These are phyloP conservation scores for Flabesymbios commensalis DNA, from an alignment of 2,888 invertebrate species.

Conservation along the genomic window DNA sequence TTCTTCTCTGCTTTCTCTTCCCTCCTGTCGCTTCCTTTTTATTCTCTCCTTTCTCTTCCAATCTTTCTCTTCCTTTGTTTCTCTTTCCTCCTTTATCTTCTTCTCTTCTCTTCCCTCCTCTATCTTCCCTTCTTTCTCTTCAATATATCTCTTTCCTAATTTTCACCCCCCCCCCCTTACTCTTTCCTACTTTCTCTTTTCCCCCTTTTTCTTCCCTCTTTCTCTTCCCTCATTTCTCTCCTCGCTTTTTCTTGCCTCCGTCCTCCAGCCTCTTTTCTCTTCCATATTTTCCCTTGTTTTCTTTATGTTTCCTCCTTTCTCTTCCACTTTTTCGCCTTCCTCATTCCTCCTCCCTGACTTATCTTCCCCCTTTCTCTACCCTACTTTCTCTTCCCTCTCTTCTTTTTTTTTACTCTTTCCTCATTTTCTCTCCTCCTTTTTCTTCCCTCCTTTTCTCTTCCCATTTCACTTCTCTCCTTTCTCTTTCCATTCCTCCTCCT, in stretches of 20 bases:
- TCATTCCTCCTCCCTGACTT: not conserved
- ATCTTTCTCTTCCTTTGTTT: constrained; percentile 10
- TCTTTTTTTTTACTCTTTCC: too few species aligned
- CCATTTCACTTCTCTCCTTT: not conserved
- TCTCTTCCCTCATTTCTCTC: not conserved
- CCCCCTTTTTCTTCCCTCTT: not conserved
- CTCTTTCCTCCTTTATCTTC: constrained; percentile 4
- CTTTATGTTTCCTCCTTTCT: not conserved
- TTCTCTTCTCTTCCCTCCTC: constrained; percentile 4
- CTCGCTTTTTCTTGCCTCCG: not conserved
- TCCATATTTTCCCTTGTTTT: not conserved
- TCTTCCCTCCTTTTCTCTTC: not conserved
- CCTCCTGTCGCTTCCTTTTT: not conserved
- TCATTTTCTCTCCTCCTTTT: not conserved
- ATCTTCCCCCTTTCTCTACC: not conserved
- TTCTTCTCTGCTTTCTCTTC: constrained; percentile 3
- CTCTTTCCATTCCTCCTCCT: not conserved
- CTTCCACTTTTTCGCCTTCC: not conserved
- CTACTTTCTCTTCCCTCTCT: not conserved
- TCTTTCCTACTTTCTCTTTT: not conserved
- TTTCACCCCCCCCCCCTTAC: not conserved
- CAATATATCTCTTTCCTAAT: not conserved
- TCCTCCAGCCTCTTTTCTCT: too few species aligned
- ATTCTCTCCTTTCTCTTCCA: constrained; percentile 2
- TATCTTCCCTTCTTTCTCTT: constrained; percentile 1